Evolutionary conservation across 1,140 invertebrate genomes (phyloP).

Genomic region (Micrasema longulum): DNA sequence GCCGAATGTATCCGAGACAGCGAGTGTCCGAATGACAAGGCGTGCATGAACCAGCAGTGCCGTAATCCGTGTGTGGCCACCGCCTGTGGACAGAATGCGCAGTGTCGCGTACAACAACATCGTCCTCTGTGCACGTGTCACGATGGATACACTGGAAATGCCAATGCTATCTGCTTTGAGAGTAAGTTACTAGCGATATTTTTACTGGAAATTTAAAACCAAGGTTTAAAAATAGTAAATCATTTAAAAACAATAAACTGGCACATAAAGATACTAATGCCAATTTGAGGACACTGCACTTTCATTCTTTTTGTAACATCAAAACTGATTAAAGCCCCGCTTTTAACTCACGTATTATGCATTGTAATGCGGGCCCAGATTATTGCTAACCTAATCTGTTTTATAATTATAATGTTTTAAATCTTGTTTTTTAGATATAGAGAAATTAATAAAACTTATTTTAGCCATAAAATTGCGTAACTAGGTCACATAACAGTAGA

Average conservation of each 20-base stretch:
- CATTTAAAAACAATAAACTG: not conserved
- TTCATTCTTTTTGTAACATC: no score
- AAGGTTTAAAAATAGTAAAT: not conserved
- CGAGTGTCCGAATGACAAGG: slow-evolving; percentile 87
- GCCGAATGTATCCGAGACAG: slow-evolving; percentile 83
- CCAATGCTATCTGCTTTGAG: slow-evolving; percentile 81
- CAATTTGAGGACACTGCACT: no score
- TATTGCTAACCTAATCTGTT: no score
- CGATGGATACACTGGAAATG: slow-evolving; percentile 87
- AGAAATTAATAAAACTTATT: no score
- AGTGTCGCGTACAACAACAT: slow-evolving; percentile 84
- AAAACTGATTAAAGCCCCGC: no score
- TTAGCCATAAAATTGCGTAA: no score
- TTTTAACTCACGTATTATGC: no score
- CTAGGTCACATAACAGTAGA: no score
- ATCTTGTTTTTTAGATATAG: no score
- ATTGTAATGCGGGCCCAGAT: no score
- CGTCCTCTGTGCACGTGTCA: slow-evolving; percentile 86
- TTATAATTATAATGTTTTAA: no score
- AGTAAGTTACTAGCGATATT: slow-evolving; percentile 73
- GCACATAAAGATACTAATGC: no score
- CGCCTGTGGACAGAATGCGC: slow-evolving; percentile 84
- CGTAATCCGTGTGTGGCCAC: slow-evolving; percentile 80
- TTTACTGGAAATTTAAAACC: not conserved
- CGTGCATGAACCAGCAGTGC: slow-evolving; percentile 84